phyloP scores from a whole-genome alignment of 2,113 vertebrate species.

The Puffinus mauretanicus region DNA sequence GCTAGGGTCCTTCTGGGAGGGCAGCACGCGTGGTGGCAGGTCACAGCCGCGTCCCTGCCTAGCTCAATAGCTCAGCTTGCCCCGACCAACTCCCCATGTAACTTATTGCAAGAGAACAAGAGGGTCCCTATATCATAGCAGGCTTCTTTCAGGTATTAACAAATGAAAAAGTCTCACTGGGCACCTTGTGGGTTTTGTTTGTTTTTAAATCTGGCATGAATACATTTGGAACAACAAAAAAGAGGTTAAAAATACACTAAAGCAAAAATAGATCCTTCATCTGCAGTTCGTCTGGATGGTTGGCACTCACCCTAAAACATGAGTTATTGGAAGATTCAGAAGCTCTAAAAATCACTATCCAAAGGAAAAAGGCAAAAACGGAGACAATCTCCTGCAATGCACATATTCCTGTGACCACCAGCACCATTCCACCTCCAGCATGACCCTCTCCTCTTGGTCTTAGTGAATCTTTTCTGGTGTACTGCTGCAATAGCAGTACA shows the following conservation, averaged over 20 bases:
- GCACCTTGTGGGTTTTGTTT: not conserved
- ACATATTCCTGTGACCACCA: rapidly evolving
- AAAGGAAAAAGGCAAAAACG: not conserved
- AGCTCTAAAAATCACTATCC: not conserved
- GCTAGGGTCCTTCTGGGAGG: not conserved
- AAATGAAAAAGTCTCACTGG: not conserved
- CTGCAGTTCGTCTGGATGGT: not conserved
- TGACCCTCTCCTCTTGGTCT: not conserved
- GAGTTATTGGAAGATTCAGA: not conserved
- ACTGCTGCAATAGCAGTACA: not conserved
- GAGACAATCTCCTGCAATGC: rapidly evolving
- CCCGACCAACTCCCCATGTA: not conserved
- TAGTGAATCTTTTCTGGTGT: rapidly evolving
- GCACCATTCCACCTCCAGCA: not conserved
- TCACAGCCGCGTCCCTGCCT: not conserved
- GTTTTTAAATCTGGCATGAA: not conserved
- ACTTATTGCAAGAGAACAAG: not conserved
- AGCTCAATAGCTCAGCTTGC: not conserved
- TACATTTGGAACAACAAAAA: not conserved
- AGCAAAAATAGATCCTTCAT: conserved; percentile 56
- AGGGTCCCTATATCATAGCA: not conserved
- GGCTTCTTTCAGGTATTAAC: not conserved
- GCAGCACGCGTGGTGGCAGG: rapidly evolving
- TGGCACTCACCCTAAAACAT: not conserved
- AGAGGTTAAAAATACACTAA: conserved; percentile 32